A percentile compares a stretch with the other conserved stretches of the same genome.
These are phyloP conservation scores for Greenwoodochromis staneri DNA, from an alignment of 2,113 vertebrate species.

Conservation along the genomic window DNA sequence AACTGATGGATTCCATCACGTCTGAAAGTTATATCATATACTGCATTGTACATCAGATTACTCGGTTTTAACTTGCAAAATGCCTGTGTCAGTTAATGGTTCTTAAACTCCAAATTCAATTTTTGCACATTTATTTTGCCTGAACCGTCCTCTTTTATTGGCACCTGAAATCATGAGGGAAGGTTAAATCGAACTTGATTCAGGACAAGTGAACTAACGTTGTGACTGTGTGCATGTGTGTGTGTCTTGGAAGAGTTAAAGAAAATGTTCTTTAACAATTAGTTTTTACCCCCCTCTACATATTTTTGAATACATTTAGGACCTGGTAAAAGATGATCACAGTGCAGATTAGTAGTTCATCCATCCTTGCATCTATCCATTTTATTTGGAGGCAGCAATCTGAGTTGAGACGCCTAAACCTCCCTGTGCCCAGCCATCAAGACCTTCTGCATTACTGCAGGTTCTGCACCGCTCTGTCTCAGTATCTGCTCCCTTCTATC, in stretches of 20 bases:
- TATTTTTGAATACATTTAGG: background rate
- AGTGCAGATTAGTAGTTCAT: background rate
- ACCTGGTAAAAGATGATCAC: background rate
- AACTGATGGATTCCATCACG: conserved; percentile 42
- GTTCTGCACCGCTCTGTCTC: background rate
- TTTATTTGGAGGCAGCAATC: background rate
- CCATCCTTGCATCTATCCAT: background rate
- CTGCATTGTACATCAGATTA: conserved; percentile 19
- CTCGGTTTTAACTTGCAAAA: background rate
- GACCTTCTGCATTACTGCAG: background rate
- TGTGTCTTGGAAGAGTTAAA: background rate
- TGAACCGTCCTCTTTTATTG: background rate
- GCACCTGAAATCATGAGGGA: background rate
- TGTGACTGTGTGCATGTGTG: background rate
- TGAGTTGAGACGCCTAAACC: background rate
- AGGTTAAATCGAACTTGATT: background rate
- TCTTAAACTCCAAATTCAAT: background rate
- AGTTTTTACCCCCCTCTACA: background rate
- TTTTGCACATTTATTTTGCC: background rate
- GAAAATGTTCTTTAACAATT: background rate
- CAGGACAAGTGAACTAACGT: background rate
- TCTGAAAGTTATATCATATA: conserved; percentile 52
- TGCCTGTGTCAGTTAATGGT: background rate
- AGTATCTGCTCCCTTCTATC: background rate
- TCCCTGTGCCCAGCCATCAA: background rate